Conservation (phyloP, 2,888 invertebrate species). For the Sminthurinus aureus region DNA sequence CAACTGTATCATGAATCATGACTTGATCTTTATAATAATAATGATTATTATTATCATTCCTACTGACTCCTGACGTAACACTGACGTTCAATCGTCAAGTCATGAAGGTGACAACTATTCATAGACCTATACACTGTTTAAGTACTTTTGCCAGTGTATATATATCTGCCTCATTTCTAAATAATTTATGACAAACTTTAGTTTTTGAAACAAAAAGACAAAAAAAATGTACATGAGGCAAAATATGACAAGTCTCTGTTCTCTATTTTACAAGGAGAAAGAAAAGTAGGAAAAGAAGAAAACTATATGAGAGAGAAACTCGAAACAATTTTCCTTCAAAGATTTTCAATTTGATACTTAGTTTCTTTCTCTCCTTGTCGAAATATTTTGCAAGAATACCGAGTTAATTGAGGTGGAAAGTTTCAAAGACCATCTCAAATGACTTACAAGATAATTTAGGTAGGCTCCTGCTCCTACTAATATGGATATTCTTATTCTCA, state of each 20-base stretch:
- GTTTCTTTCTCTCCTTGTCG: background rate
- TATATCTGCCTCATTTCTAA: too few species aligned
- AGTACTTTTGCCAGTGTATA: too few species aligned
- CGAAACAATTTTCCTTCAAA: background rate
- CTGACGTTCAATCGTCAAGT: too few species aligned
- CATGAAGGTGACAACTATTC: too few species aligned
- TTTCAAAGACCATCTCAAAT: conserved; percentile 26
- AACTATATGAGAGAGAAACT: background rate
- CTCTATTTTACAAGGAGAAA: background rate
- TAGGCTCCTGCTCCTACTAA: background rate
- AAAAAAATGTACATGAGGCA: background rate
- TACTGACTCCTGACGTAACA: too few species aligned
- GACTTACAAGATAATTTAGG: conserved; percentile 34
- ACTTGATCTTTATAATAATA: too few species aligned
- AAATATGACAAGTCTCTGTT: background rate
- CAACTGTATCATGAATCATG: too few species aligned
- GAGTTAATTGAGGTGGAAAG: conserved; percentile 33
- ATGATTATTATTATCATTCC: too few species aligned
- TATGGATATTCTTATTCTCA: background rate
- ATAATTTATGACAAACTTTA: background rate
- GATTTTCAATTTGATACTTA: background rate
- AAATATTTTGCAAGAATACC: conserved; percentile 29
- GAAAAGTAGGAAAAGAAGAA: too few species aligned
- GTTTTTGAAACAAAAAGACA: background rate
- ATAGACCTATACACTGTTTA: too few species aligned